Evolutionary conservation across 2,888 invertebrate genomes (phyloP).

Genomic region (Melieria crassipennis): DNA sequence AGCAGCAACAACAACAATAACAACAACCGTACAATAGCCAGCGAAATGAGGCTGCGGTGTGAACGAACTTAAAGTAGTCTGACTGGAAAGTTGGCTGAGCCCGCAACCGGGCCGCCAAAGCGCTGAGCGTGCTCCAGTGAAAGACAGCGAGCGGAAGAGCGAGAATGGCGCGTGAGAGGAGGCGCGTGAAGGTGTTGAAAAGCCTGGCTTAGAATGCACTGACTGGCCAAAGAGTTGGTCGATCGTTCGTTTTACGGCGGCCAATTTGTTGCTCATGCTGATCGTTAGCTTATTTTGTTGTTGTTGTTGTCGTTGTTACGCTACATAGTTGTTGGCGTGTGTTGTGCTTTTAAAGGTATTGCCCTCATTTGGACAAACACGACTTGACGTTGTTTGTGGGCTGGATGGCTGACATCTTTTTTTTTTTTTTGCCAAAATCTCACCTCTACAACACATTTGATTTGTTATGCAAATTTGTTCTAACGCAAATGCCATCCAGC

Average conservation of each 20-base stretch:
- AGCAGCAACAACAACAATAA: slow-evolving; percentile 8
- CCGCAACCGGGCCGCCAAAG: too few relatives aligned
- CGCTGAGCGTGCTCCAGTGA: not conserved
- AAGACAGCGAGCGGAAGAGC: not conserved
- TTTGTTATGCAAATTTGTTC: too few relatives aligned
- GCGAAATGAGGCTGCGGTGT: slow-evolving; percentile 50
- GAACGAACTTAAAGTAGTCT: slow-evolving; percentile 65
- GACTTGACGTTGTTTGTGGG: not conserved
- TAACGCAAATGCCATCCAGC: too few relatives aligned
- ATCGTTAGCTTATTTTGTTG: not conserved
- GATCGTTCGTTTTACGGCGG: too few relatives aligned
- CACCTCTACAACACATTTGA: too few relatives aligned
- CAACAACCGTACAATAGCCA: slow-evolving; percentile 16
- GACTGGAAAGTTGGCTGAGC: slow-evolving; percentile 56
- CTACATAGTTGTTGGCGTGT: not conserved
- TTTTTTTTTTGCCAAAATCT: too few relatives aligned
- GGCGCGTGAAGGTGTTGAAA: too few relatives aligned
- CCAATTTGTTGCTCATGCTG: not conserved
- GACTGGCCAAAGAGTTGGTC: too few relatives aligned
- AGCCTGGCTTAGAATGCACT: too few relatives aligned
- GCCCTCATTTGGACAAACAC: not conserved
- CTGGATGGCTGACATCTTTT: not conserved
- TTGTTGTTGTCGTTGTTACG: not conserved
- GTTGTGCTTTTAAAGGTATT: not conserved
- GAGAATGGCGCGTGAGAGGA: not conserved